Conservation (phyloP, 1,140 invertebrate genomes). For the Drosophila mauritiana region DNA sequence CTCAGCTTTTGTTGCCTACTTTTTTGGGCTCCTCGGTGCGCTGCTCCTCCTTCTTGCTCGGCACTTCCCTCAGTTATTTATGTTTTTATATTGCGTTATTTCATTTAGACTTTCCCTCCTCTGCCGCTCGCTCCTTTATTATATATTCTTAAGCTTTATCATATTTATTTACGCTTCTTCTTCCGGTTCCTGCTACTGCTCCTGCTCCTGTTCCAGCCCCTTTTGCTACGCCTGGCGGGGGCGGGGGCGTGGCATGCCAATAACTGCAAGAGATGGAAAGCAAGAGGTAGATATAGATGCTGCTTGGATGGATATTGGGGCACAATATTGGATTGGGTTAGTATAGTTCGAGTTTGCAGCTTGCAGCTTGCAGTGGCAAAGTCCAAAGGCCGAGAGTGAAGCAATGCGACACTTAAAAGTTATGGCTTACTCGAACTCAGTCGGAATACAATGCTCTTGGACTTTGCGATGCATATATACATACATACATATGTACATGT, state of each 20-base stretch:
- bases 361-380: slow-evolving; percentile 6
- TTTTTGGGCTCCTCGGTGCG: slow-evolving; percentile 6
- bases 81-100: slow-evolving; percentile 82
- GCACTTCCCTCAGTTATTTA: slow-evolving; percentile 64
- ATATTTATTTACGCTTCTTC: slow-evolving; percentile 79
- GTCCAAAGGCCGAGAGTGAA: slow-evolving; percentile 13
- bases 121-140: slow-evolving; percentile 45
- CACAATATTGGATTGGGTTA: neutral
- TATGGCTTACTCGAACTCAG: slow-evolving; percentile 38
- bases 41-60: neutral
- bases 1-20: slow-evolving; percentile 19
- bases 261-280: slow-evolving; percentile 48
- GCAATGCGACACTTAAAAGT: slow-evolving; percentile 60
- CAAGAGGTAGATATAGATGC: slow-evolving; percentile 1
- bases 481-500: neutral
- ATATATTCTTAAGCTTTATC: slow-evolving; percentile 83
- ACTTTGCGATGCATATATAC: neutral
- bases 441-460: slow-evolving; percentile 3
- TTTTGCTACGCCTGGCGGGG: slow-evolving; percentile 16
- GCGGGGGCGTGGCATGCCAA: slow-evolving; percentile 44
- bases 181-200: slow-evolving; percentile 34
- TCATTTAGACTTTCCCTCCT: slow-evolving; percentile 73
- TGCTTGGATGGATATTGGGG: neutral
- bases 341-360: slow-evolving; percentile 1
- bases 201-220: slow-evolving; percentile 2